Conservation (phyloP, 2,888 invertebrate genomes). For the Ellobium chinense region DNA sequence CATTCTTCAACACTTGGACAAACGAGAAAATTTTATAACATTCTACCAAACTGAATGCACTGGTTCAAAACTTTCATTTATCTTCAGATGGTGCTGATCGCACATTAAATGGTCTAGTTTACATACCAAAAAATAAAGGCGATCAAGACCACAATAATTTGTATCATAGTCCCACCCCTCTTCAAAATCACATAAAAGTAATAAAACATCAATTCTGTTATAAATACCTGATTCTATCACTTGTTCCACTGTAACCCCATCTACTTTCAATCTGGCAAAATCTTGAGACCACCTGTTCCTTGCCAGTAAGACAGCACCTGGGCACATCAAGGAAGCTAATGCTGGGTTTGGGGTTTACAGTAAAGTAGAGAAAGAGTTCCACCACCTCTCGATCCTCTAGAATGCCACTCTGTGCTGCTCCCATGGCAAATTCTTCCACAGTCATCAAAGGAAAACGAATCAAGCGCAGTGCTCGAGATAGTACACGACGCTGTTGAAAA, state of each 20-base stretch:
- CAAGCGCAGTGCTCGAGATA: conserved; percentile 86
- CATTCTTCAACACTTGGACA: too few species aligned
- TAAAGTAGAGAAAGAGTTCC: conserved; percentile 81
- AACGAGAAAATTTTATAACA: too few species aligned
- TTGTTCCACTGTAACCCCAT: conserved; percentile 92
- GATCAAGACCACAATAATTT: too few species aligned
- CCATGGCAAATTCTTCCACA: conserved; percentile 90
- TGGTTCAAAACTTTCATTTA: neutral
- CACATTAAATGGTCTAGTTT: too few species aligned
- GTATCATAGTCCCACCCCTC: too few species aligned
- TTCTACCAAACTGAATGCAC: too few species aligned
- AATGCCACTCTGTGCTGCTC: conserved; percentile 83
- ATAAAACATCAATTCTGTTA: neutral
- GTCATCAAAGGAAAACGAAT: conserved; percentile 92
- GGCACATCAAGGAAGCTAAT: conserved; percentile 85
- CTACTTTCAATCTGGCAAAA: conserved; percentile 89
- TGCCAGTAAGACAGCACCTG: conserved; percentile 88
- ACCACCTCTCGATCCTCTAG: conserved; percentile 88
- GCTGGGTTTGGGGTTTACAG: conserved; percentile 87
- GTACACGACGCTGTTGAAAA: conserved; percentile 77
- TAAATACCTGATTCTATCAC: conserved; percentile 86
- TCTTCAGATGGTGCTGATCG: too few species aligned
- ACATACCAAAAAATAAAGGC: too few species aligned
- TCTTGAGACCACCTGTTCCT: conserved; percentile 86
- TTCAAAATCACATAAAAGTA: neutral